Evolutionary conservation across 2,888 invertebrate species (phyloP).

Genomic region (Tribolium freemani): DNA sequence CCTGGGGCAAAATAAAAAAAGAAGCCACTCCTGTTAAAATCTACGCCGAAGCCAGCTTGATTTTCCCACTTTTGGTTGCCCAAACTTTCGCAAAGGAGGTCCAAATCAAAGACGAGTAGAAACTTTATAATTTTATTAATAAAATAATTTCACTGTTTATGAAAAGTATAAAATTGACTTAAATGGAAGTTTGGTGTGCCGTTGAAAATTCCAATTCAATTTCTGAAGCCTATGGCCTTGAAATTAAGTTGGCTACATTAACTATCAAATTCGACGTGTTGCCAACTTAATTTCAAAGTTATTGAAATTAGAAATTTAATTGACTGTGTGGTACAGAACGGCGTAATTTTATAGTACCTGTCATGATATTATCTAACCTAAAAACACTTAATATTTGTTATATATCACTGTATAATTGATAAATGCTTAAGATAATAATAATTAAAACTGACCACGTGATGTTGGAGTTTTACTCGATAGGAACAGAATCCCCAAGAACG

Average conservation of each 20-base stretch:
- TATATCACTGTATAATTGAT: not conserved
- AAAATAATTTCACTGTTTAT: slow-evolving; percentile 37
- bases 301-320: too few species aligned
- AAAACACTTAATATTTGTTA: not conserved
- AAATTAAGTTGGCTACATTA: too few species aligned
- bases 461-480: not conserved
- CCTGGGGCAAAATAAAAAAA: slow-evolving; percentile 97
- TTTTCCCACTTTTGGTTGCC: slow-evolving; percentile 95
- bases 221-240: not conserved
- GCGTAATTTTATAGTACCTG: slow-evolving; percentile 5
- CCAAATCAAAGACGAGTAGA: not conserved
- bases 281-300: too few species aligned
- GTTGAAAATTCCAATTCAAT: too few species aligned
- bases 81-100: slow-evolving; percentile 88
- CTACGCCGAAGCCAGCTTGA: slow-evolving; percentile 93
- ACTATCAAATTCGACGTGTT: too few species aligned
- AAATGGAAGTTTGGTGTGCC: slow-evolving; percentile 23
- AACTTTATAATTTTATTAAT: slow-evolving; percentile 23
- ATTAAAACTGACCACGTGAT: not conserved
- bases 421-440: not conserved
- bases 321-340: not conserved
- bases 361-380: not conserved
- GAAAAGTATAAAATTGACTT: slow-evolving; percentile 37
- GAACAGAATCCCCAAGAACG: not conserved
- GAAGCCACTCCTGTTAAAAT: slow-evolving; percentile 92